Conservation (phyloP, 2,888 invertebrate genomes). For the Lasioglossum figueresi region DNA sequence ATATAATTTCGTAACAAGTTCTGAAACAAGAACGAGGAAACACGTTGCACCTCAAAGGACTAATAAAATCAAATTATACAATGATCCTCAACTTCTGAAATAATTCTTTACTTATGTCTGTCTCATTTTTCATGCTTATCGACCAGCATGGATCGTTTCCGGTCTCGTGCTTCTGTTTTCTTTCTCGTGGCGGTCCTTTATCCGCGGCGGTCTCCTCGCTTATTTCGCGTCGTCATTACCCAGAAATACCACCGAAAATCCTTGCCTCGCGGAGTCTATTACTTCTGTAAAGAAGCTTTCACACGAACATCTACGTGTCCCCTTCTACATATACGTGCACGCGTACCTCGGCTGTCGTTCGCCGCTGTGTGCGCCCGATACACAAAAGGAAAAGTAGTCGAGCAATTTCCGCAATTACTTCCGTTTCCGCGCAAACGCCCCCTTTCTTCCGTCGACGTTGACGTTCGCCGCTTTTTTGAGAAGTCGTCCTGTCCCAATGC, state of each 20-base stretch:
- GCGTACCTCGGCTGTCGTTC: background rate
- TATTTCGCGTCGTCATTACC: slow-evolving; percentile 70
- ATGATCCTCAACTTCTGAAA: background rate
- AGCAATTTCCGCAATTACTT: slow-evolving; percentile 78
- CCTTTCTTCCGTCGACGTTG: slow-evolving; percentile 56
- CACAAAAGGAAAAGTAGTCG: slow-evolving; percentile 61
- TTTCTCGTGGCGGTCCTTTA: slow-evolving; percentile 33
- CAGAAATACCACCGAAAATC: slow-evolving; percentile 66
- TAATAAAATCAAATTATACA: background rate
- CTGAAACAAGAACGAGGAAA: background rate
- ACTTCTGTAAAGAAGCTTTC: slow-evolving; percentile 67
- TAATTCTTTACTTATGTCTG: background rate
- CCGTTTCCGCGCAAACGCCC: slow-evolving; percentile 69
- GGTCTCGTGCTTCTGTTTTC: slow-evolving; percentile 28
- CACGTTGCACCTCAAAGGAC: background rate
- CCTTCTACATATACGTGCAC: slow-evolving; percentile 15
- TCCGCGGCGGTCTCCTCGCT: slow-evolving; percentile 40
- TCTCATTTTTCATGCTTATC: background rate
- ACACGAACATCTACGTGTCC: background rate
- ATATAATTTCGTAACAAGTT: background rate
- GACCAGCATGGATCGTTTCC: slow-evolving; percentile 44
- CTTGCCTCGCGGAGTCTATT: slow-evolving; percentile 64
- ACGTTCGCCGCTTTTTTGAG: slow-evolving; percentile 46
- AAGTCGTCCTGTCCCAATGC: slow-evolving; percentile 9
- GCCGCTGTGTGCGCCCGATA: slow-evolving; percentile 5